phyloP scores from a whole-genome alignment of 2,888 invertebrate species.

The Aromia moschata region DNA sequence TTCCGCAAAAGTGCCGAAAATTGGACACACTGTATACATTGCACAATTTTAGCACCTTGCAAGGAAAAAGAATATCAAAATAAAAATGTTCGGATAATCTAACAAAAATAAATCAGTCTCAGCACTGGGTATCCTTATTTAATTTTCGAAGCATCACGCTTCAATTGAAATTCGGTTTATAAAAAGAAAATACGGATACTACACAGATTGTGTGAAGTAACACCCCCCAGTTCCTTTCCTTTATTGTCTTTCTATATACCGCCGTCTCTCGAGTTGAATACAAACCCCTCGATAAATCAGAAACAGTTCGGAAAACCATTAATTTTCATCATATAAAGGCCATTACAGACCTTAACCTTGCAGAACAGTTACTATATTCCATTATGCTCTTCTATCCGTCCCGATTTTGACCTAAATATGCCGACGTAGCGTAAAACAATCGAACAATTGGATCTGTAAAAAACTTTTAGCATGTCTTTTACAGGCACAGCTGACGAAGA shows the following conservation, averaged over 20 bases:
- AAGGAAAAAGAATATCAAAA: too few species aligned
- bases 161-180: too few species aligned
- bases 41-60: too few species aligned
- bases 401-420: conserved; percentile 15
- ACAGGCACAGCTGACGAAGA: conserved; percentile 15
- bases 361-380: conserved; percentile 2
- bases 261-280: background rate
- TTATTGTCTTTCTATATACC: background rate
- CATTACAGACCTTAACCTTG: background rate
- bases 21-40: too few species aligned
- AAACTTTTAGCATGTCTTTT: conserved; percentile 16
- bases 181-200: too few species aligned
- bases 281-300: background rate
- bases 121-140: background rate
- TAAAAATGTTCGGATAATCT: background rate
- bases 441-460: background rate
- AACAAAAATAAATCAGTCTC: background rate
- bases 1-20: too few species aligned
- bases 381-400: conserved; percentile 2
- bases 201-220: too few species aligned
- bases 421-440: conserved; percentile 11
- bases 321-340: conserved; percentile 3
- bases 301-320: conserved; percentile 3
- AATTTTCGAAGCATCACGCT: background rate
- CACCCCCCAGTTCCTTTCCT: background rate